Evolutionary conservation across 2,888 invertebrate species (phyloP).

Genomic region (Andrena trimmerana): DNA sequence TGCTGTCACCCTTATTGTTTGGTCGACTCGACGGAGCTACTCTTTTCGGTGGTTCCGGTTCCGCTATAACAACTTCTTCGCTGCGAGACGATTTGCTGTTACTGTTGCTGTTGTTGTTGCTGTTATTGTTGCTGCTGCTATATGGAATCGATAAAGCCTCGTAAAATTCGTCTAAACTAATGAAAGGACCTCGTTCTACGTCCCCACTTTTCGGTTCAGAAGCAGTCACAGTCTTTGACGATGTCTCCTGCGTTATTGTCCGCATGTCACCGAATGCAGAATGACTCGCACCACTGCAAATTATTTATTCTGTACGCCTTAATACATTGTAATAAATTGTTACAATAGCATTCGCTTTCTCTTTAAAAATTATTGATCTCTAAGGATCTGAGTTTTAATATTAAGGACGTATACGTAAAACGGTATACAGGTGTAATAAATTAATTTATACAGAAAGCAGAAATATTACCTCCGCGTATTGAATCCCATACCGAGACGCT

Average conservation of each 20-base stretch:
- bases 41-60: slow-evolving; percentile 80
- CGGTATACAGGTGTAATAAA: slow-evolving; percentile 16
- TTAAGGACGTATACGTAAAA: not conserved
- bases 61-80: slow-evolving; percentile 85
- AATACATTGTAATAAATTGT: slow-evolving; percentile 26
- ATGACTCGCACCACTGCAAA: slow-evolving; percentile 90
- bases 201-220: slow-evolving; percentile 76
- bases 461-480: slow-evolving; percentile 85
- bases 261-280: slow-evolving; percentile 97
- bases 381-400: not conserved
- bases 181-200: slow-evolving; percentile 71
- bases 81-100: slow-evolving; percentile 78
- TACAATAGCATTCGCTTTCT: not conserved
- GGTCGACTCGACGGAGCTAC: slow-evolving; percentile 70
- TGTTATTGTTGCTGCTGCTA: slow-evolving; percentile 72
- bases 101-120: slow-evolving; percentile 72
- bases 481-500: slow-evolving; percentile 97
- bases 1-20: slow-evolving; percentile 62
- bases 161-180: slow-evolving; percentile 85
- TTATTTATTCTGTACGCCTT: slow-evolving; percentile 24
- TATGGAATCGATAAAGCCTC: slow-evolving; percentile 74
- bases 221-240: slow-evolving; percentile 81
- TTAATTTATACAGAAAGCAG: slow-evolving; percentile 15
- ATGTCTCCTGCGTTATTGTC: slow-evolving; percentile 93
- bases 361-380: slow-evolving; percentile 8